Percentiles rank a stretch among this genome's conserved stretches.
phyloP scores from a whole-genome alignment of 2,113 vertebrate genomes.

The Xenopus borealis region DNA sequence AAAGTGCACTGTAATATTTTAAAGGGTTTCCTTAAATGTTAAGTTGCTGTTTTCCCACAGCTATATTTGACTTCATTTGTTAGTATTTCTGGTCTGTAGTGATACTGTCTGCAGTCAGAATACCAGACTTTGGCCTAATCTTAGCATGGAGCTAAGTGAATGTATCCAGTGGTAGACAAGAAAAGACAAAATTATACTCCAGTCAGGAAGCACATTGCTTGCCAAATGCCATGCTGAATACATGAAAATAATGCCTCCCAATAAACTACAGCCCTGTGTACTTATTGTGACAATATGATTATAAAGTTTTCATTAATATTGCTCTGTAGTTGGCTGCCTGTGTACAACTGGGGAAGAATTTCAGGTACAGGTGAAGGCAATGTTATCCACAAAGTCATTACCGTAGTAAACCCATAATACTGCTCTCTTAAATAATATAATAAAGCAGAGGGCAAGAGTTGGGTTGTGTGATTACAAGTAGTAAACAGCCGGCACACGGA shows the following conservation, averaged over 20 bases:
- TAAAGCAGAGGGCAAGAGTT: too few species aligned
- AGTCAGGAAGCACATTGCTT: too few species aligned
- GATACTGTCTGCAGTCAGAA: neutral
- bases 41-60: neutral
- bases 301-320: too few species aligned
- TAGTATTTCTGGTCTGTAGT: neutral
- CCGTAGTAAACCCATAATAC: too few species aligned
- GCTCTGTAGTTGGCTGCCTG: too few species aligned
- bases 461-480: too few species aligned
- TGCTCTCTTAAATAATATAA: too few species aligned
- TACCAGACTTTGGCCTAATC: neutral
- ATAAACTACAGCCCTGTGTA: neutral
- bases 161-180: neutral
- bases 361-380: too few species aligned
- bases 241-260: neutral
- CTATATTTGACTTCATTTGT: neutral
- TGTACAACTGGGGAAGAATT: too few species aligned
- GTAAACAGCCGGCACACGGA: too few species aligned
- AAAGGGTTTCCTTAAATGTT: neutral
- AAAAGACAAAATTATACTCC: neutral
- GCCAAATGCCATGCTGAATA: too few species aligned
- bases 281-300: neutral
- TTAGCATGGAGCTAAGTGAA: neutral
- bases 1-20: neutral
- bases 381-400: too few species aligned